These are phyloP conservation scores for Zaprionus davidi DNA, from an alignment of 1,140 invertebrate genomes.

Conservation along the genomic window DNA sequence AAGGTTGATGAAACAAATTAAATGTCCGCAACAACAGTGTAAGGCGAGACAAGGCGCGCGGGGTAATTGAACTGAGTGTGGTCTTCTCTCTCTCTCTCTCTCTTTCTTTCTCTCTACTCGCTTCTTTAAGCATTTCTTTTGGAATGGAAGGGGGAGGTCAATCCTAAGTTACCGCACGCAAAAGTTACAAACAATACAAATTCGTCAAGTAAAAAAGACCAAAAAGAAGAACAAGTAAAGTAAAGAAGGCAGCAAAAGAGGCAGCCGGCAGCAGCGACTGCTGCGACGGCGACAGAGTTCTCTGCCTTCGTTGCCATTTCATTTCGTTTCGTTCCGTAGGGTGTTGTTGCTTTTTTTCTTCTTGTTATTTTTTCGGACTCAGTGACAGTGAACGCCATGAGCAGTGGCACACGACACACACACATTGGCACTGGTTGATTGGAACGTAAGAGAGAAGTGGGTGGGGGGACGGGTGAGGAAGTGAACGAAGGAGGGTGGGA, in stretches of 20 bases:
- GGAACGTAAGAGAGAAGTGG: slow-evolving; percentile 12
- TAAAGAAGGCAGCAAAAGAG: slow-evolving; percentile 30
- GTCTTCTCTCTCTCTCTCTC: neutral
- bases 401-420: slow-evolving; percentile 73
- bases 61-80: slow-evolving; percentile 18
- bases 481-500: neutral
- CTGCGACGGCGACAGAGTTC: slow-evolving; percentile 34
- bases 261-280: slow-evolving; percentile 29
- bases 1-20: slow-evolving; percentile 8
- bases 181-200: slow-evolving; percentile 43
- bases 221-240: slow-evolving; percentile 56
- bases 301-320: slow-evolving; percentile 59
- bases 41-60: slow-evolving; percentile 1
- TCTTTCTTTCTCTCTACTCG: neutral
- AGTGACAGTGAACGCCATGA: slow-evolving; percentile 69
- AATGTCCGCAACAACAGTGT: slow-evolving; percentile 9
- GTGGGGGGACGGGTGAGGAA: neutral
- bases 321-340: slow-evolving; percentile 71
- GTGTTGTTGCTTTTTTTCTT: slow-evolving; percentile 51
- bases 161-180: slow-evolving; percentile 20
- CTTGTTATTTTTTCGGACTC: slow-evolving; percentile 55
- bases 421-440: slow-evolving; percentile 23
- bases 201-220: slow-evolving; percentile 38
- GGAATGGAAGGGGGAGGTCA: neutral
- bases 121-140: slow-evolving; percentile 5